phyloP scores from a whole-genome alignment of 2,797 vertebrate species.

The Danio tinwini region DNA sequence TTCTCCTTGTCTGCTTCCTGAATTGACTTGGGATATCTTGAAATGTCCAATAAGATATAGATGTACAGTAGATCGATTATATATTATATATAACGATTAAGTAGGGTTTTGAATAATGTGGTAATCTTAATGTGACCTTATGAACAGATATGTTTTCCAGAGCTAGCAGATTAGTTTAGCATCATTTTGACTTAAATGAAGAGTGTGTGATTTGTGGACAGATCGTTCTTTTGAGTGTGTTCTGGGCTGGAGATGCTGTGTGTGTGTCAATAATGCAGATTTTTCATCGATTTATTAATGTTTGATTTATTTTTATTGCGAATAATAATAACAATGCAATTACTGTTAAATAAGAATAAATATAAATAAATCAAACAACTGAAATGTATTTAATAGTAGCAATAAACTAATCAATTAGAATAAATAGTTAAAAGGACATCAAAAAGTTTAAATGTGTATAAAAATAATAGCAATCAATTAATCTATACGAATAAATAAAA shows the following conservation, averaged over 20 bases:
- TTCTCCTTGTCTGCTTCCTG: slow-evolving; percentile 9
- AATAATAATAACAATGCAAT: too few species aligned
- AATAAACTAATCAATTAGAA: too few species aligned
- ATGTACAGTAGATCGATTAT: not conserved
- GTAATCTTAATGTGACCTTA: not conserved
- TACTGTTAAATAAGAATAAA: too few species aligned
- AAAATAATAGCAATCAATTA: too few species aligned
- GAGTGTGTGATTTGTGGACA: not conserved
- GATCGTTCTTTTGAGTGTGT: not conserved
- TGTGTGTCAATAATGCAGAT: too few species aligned
- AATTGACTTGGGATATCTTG: not conserved
- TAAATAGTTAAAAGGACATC: too few species aligned
- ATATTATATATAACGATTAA: not conserved
- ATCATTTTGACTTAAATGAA: not conserved
- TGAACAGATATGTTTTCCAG: not conserved
- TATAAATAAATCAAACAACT: too few species aligned
- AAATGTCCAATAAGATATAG: not conserved
- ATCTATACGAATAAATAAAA: too few species aligned
- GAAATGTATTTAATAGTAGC: too few species aligned
- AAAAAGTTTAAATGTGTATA: too few species aligned
- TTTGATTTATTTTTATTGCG: too few species aligned
- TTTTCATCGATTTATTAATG: too few species aligned
- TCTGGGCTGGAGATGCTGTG: not conserved
- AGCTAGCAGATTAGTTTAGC: not conserved
- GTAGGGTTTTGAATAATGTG: not conserved